Conservation (phyloP, 2,113 vertebrate species). For the Spilogale gracilis region DNA sequence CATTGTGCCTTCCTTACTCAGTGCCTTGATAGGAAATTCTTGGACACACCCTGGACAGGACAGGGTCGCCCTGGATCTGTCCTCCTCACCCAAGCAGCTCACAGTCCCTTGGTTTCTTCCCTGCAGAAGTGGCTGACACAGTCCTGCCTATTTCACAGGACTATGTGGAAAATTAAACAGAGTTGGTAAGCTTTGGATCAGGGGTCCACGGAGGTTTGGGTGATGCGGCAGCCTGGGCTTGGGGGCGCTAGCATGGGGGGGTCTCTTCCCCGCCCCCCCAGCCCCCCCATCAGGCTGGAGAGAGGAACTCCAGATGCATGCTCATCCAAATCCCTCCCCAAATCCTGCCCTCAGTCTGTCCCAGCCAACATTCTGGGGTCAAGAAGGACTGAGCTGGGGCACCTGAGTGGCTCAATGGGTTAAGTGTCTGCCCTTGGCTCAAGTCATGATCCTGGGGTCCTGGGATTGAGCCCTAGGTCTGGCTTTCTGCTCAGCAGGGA, state of each 20-base stretch:
- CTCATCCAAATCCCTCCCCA: background rate
- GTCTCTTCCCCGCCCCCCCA: background rate
- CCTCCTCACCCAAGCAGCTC: background rate
- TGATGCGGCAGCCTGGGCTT: too few relatives aligned
- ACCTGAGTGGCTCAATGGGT: background rate
- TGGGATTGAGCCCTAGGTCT: too few relatives aligned
- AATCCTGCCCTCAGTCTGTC: background rate
- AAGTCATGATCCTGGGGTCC: background rate
- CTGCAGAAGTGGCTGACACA: background rate
- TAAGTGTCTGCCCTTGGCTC: background rate
- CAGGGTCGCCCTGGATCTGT: background rate
- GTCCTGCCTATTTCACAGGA: background rate
- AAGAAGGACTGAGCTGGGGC: background rate
- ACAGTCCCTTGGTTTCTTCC: background rate
- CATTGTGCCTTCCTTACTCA: background rate
- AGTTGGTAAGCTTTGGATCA: background rate
- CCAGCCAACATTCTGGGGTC: background rate
- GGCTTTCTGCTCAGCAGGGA: too few relatives aligned
- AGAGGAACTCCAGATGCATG: fast-evolving
- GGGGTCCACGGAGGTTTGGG: background rate
- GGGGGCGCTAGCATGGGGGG: fast-evolving
- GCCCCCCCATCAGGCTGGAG: background rate
- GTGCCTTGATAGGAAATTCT: background rate
- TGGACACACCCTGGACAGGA: too few relatives aligned
- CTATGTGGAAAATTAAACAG: background rate